phyloP scores from a whole-genome alignment of 2,113 vertebrate species.

The Falcunculus frontatus region DNA sequence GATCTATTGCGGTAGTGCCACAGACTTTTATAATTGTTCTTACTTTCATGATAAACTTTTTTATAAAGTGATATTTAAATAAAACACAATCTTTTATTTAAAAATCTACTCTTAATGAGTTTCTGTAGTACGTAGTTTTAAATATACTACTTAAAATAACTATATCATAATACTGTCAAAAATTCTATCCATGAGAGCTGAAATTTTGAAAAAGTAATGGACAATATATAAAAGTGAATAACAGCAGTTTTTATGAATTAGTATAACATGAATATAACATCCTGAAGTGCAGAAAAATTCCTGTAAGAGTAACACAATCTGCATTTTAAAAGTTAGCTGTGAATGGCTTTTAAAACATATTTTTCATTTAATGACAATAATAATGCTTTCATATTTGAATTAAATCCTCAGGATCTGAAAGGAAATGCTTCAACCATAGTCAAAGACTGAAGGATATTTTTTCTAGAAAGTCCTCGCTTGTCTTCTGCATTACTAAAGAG shows the following conservation, averaged over 20 bases:
- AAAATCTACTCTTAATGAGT: neutral
- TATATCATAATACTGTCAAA: neutral
- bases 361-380: neutral
- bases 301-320: neutral
- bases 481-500: slow-evolving; percentile 41
- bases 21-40: neutral
- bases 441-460: neutral
- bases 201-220: neutral
- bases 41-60: neutral
- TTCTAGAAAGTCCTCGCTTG: neutral
- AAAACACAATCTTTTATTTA: neutral
- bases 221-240: neutral
- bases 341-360: neutral
- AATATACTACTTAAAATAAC: neutral
- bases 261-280: neutral
- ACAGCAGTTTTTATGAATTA: neutral
- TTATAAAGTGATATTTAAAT: neutral
- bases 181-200: neutral
- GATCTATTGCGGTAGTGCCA: neutral
- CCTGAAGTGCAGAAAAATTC: neutral
- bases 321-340: neutral
- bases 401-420: neutral
- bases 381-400: neutral
- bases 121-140: neutral
- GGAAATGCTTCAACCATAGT: neutral